These are phyloP conservation scores for Todiramphus chloris DNA, from an alignment of 2,113 vertebrate genomes.

Conservation along the genomic window DNA sequence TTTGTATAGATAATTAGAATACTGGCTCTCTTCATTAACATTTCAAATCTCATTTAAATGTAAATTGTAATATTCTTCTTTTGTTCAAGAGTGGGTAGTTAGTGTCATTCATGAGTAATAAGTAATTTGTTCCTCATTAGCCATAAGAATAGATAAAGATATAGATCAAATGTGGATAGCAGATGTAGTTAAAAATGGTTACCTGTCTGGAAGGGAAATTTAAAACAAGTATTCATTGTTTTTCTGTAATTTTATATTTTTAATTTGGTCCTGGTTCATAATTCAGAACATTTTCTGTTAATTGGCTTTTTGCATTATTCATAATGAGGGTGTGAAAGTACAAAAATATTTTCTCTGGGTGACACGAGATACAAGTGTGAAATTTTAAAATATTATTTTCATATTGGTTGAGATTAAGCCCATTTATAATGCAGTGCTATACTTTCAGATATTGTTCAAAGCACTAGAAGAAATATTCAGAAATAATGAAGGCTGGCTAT, in stretches of 20 bases:
- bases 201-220: constrained; percentile 37
- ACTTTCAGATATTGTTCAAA: neutral
- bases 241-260: constrained; percentile 42
- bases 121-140: constrained; percentile 80
- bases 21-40: constrained; percentile 82
- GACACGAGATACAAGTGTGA: neutral
- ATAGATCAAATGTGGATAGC: constrained; percentile 70
- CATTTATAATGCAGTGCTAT: neutral
- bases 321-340: neutral
- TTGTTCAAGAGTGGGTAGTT: constrained; percentile 77
- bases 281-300: constrained; percentile 42
- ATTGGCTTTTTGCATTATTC: constrained; percentile 8
- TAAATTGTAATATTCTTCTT: constrained; percentile 85
- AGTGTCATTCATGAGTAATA: constrained; percentile 84
- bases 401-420: neutral
- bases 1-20: constrained; percentile 83
- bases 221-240: constrained; percentile 25
- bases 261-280: constrained; percentile 43
- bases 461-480: neutral
- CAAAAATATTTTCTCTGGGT: constrained; percentile 35
- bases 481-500: neutral
- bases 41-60: constrained; percentile 88
- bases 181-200: constrained; percentile 56
- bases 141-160: constrained; percentile 65
- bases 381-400: constrained; percentile 21